Evolutionary conservation across 1,140 invertebrate species (phyloP), one percentile per base, ranked within the genome.

Genomic region (Colletes latitarsis): DNA sequence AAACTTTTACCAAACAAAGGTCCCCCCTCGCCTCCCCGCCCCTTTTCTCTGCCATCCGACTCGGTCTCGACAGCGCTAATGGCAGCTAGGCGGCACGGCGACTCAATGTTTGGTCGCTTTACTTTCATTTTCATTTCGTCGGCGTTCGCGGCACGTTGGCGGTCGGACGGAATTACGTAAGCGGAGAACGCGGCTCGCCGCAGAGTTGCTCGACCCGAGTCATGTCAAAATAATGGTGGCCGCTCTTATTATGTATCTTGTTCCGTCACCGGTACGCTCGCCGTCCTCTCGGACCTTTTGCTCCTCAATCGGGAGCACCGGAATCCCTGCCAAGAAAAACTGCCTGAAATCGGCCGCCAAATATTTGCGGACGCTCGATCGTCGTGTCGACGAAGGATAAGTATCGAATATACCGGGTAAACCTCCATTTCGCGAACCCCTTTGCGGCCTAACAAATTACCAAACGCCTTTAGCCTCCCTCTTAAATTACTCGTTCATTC

Each of bases 91-190:
- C 6, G 64, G 79, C 79, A 85, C 85, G 82, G 83, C 82, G 84
- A 86, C 88, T 85, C 52, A 46, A 88, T 88, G 90, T 91, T 92
- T 90, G 90, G 85, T 90, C 92, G 90, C 91, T 92, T 92, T 92
- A 91, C 91, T 92, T 93, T 93, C 92, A 89, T 92, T 93, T 92
- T 93, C 89, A 88, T 92, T 92, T 93, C 83, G 91, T 89, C 83
- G 89, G 80, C 85, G 86, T 85, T 88, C 88, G 86, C 84, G 80
- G 87, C 84, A 88, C 82, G 85, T 73, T 81, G 84, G 83, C 86
- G 73, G 69, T 75, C 74, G 78, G 70, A 46, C 63, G 69, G 73
- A 75, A 84, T 89, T 90, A 89, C 88, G 84, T 90, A 90, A 89
- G 78, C 76, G n/a, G 60, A 19, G 68, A 82, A 73, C 71, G 78